phyloP scores from a whole-genome alignment of 2,797 vertebrate species.

The Falco cherrug region DNA sequence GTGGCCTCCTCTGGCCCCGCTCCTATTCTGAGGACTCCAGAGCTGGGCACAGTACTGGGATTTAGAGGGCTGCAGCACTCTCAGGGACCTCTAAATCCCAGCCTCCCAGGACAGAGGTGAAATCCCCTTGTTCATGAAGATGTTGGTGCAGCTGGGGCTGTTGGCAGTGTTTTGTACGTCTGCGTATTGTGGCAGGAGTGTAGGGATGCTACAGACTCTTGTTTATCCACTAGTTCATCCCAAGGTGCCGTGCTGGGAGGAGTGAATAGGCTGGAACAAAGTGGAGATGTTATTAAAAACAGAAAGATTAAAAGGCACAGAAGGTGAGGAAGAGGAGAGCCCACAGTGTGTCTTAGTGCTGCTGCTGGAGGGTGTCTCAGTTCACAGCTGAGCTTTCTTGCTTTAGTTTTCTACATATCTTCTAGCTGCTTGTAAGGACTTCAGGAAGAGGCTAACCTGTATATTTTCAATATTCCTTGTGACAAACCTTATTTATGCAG shows the following conservation, averaged over 20 bases:
- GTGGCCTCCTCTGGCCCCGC: no score
- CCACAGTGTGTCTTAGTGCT: rapidly evolving
- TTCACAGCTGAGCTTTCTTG: background rate
- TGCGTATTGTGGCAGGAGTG: rapidly evolving
- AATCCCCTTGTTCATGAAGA: background rate
- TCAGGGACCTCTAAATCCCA: background rate
- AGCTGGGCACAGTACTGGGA: no score
- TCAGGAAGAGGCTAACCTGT: background rate
- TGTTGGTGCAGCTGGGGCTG: background rate
- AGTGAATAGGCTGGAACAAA: background rate
- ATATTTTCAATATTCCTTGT: background rate
- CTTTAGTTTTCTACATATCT: background rate
- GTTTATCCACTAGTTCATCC: background rate
- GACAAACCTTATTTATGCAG: background rate
- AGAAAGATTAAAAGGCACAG: no score
- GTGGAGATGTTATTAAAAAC: background rate
- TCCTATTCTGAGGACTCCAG: no score
- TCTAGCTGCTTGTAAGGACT: background rate
- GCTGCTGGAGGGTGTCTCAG: background rate
- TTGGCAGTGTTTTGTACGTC: rapidly evolving
- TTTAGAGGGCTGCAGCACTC: no score
- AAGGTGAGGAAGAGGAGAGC: background rate
- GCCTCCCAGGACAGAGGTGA: background rate
- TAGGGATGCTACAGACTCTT: background rate
- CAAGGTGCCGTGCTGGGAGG: background rate